Evolutionary conservation across 2,113 vertebrate species (phyloP).

Genomic region (Tinamus guttatus): DNA sequence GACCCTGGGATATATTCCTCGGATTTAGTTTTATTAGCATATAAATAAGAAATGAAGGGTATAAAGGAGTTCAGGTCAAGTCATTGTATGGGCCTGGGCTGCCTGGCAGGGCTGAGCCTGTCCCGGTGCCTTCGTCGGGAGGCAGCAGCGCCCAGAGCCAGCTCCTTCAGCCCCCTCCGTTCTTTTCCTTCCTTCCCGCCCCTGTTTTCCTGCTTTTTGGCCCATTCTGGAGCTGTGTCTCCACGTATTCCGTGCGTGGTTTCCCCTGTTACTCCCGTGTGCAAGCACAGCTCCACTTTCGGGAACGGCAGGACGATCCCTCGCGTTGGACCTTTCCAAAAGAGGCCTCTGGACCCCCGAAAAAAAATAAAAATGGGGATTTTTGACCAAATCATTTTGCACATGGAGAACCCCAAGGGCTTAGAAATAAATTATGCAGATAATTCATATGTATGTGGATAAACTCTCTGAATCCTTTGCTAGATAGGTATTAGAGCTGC

Average conservation of each 20-base stretch:
- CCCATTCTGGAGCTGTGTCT: not conserved
- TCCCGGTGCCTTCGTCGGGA: not conserved
- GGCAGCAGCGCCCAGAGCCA: no score
- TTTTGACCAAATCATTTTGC: not conserved
- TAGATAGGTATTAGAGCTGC: not conserved
- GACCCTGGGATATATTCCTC: not conserved
- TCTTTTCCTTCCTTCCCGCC: not conserved
- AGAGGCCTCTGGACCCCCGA: not conserved
- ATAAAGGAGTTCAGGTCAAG: not conserved
- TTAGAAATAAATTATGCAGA: not conserved
- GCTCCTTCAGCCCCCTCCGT: not conserved
- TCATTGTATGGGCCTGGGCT: not conserved
- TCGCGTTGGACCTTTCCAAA: not conserved
- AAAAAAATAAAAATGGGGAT: not conserved
- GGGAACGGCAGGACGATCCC: not conserved
- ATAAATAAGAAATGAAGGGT: constrained; percentile 27
- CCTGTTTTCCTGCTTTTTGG: not conserved
- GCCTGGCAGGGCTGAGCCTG: not conserved
- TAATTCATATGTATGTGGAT: not conserved
- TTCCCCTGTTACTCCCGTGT: not conserved
- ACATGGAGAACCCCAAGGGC: not conserved
- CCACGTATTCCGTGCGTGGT: not conserved
- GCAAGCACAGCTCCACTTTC: not conserved
- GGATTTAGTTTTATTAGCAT: constrained; percentile 27
- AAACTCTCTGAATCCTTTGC: not conserved